Evolutionary conservation across 1,140 invertebrate genomes (phyloP).

Genomic region (Pogonomyrmex barbatus): DNA sequence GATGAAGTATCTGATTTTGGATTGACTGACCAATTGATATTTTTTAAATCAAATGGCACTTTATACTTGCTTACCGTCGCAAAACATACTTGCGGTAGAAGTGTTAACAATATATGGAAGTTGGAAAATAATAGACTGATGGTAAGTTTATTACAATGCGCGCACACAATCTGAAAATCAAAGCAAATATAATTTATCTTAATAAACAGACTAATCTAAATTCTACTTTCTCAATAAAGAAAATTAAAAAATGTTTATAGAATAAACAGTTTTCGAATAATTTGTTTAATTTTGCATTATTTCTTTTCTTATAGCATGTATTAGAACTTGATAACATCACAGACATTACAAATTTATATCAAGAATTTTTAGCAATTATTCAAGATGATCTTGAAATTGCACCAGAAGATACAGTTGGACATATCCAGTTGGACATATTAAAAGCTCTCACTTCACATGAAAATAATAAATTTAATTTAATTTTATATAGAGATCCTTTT

Average conservation of each 20-base stretch:
- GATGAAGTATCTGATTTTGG: constrained; percentile 73
- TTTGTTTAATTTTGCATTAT: background rate
- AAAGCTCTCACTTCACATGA: background rate
- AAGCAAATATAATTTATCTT: background rate
- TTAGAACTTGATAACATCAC: constrained; percentile 70
- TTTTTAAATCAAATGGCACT: constrained; percentile 70
- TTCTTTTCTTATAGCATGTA: constrained; percentile 71
- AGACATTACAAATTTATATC: constrained; percentile 65
- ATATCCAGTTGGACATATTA: background rate
- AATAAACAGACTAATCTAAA: background rate
- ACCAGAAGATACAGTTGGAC: background rate
- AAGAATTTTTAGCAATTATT: constrained; percentile 65
- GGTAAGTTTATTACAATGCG: constrained; percentile 58
- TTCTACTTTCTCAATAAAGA: background rate
- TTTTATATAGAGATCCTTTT: constrained; percentile 42
- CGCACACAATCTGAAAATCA: background rate
- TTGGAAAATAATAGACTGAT: constrained; percentile 76
- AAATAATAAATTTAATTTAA: constrained; percentile 47
- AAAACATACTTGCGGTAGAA: constrained; percentile 63
- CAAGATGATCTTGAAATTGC: background rate
- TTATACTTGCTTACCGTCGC: constrained; percentile 82
- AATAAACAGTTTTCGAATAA: background rate
- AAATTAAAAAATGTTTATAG: background rate
- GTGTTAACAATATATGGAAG: constrained; percentile 83
- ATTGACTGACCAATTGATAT: constrained; percentile 77